phyloP scores from a whole-genome alignment of 2,797 vertebrate genomes.

The Threskiornis aethiopicus region DNA sequence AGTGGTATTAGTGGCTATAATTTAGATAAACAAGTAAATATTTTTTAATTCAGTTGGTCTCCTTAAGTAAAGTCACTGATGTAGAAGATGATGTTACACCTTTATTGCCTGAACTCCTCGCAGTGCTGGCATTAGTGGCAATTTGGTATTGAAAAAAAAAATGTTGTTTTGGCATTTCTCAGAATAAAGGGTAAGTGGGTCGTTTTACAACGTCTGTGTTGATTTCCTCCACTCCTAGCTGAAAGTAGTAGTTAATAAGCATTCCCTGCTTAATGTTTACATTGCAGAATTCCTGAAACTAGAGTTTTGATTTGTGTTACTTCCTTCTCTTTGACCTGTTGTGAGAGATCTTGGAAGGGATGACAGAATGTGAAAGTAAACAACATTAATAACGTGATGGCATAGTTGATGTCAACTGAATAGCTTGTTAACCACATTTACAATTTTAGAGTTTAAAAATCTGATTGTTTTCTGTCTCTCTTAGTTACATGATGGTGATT shows the following conservation, averaged over 20 bases:
- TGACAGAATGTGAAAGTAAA: not conserved
- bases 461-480: constrained; percentile 28
- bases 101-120: not conserved
- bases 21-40: not conserved
- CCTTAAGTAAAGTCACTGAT: not conserved
- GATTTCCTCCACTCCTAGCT: not conserved
- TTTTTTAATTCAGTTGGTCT: not conserved
- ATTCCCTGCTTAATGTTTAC: not conserved
- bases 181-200: not conserved
- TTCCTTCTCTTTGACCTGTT: not conserved
- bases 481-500: constrained; percentile 81
- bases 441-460: not conserved
- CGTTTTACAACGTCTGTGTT: not conserved
- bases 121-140: not conserved
- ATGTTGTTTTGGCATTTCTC: not conserved
- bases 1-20: not conserved
- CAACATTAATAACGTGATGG: not conserved
- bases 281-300: not conserved
- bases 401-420: not conserved
- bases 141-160: not conserved
- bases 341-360: not conserved
- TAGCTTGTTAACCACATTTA: not conserved
- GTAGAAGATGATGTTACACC: not conserved
- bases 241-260: not conserved
- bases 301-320: not conserved